Evolutionary conservation across 2,113 vertebrate species (phyloP), one percentile per base, ranked within the genome.

Genomic region (Archocentrus centrarchus): DNA sequence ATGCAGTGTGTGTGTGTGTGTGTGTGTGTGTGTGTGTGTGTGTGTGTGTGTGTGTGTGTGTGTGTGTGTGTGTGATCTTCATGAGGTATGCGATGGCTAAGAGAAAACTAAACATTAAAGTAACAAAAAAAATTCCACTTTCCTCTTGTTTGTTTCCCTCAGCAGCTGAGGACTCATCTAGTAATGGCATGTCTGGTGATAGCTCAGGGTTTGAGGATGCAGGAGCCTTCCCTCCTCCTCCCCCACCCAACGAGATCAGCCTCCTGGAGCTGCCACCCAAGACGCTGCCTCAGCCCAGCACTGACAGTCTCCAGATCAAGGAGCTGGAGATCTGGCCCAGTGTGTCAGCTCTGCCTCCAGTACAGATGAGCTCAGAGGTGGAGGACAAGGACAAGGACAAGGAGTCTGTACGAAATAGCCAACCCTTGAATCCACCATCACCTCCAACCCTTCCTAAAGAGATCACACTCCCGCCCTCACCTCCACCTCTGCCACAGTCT

Each of bases 201-300:
- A 94, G 95, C 80, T 90, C 94, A 53, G 93, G 90, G 85, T 95
- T 92, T 61, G 96, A 97, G 80, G 96, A 97, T 83, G 94, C 93
- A 68, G 95, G 94, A 14, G 60, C 94, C 81, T 97, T 97, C 79
- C 93, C 96, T 22, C 96, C 96, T 11, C 96, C 97, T 50, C 95
- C 97, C 85, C 95, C 97, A 8, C 80, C 92, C 82, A 93, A 92
- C 57, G 97, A 99, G 94, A 95, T 96, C 77, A 97, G 94, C 93
- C 96, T 96, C 91, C 94, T 97, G 85, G 97, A 98, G 92, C 81
- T 97, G 92, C 93, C 95, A 60, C 94, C 97, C 70, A 97, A 97
- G 95, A 95, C 92, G 75, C 89, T 50, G 7, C 83, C 79, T 62
- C 91, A 84, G 13, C 59, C 94, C 5, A 27, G 89, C 27, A 47